A percentile compares a stretch with the other conserved stretches of the same genome.
phyloP scores from a whole-genome alignment of 1,140 invertebrate genomes.

The Drosophila murphyi region DNA sequence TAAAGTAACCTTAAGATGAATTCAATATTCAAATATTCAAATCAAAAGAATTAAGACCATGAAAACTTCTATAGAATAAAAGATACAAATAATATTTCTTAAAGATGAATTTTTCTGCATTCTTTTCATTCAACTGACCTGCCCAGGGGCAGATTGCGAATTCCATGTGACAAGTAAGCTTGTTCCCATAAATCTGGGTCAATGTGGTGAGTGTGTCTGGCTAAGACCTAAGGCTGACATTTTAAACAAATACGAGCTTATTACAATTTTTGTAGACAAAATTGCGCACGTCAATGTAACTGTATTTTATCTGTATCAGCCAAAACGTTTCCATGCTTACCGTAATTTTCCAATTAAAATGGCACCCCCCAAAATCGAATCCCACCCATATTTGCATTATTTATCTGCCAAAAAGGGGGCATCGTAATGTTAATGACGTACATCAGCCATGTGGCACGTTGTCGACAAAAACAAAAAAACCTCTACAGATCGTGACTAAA shows the following conservation, averaged over 20 bases:
- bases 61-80: too few relatives aligned
- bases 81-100: too few relatives aligned
- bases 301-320: neutral
- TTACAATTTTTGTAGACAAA: conserved; percentile 11
- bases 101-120: neutral
- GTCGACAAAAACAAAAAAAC: conserved; percentile 42
- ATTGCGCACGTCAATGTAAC: neutral
- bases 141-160: neutral
- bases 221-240: conserved; percentile 10
- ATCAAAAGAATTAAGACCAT: too few relatives aligned
- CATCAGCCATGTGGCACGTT: conserved; percentile 48
- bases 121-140: conserved; percentile 1
- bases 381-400: conserved; percentile 58
- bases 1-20: too few relatives aligned
- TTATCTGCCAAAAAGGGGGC: conserved; percentile 30
- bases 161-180: conserved; percentile 13
- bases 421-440: conserved; percentile 66
- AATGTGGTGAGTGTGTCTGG: conserved; percentile 11
- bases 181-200: conserved; percentile 27
- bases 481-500: conserved; percentile 69
- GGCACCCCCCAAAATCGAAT: conserved; percentile 26
- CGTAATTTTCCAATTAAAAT: conserved; percentile 53
- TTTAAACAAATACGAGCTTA: conserved; percentile 11
- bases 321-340: conserved; percentile 44
- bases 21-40: too few relatives aligned